These are phyloP conservation scores for Hydrocynus forskahlii DNA, from an alignment of 2,797 vertebrate species.

Conservation along the genomic window DNA sequence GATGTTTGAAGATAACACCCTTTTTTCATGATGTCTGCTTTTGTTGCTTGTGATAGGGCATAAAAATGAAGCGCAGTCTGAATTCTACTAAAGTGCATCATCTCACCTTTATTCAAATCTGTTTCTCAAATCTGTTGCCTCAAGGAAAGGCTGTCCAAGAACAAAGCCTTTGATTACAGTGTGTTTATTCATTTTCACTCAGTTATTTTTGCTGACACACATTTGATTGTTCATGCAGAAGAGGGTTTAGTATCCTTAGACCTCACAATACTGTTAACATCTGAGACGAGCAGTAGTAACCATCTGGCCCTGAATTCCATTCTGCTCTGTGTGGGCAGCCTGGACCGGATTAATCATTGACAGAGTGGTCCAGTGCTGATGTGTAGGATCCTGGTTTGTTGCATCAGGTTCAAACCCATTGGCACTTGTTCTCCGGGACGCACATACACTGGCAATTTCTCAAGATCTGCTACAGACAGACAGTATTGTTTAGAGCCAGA, in stretches of 20 bases:
- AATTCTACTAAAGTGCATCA: neutral
- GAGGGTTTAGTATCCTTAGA: constrained; percentile 6
- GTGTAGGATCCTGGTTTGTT: constrained; percentile 20
- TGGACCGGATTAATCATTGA: constrained; percentile 46
- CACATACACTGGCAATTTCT: neutral
- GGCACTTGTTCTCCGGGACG: constrained; percentile 10
- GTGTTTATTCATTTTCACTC: neutral
- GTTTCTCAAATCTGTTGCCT: neutral
- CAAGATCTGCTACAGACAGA: constrained; percentile 8
- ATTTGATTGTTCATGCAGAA: constrained; percentile 18
- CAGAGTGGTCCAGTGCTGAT: constrained; percentile 30
- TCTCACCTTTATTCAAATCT: neutral
- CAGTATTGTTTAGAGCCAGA: neutral
- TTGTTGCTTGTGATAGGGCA: neutral
- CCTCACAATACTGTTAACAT: constrained; percentile 34
- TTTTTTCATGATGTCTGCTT: neutral
- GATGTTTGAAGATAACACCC: neutral
- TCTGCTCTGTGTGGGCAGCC: constrained; percentile 19
- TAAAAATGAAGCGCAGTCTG: neutral
- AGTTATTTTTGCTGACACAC: neutral
- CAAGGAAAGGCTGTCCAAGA: neutral
- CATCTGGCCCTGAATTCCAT: constrained; percentile 45
- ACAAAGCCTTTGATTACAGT: neutral
- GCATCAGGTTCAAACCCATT: constrained; percentile 5
- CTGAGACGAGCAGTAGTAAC: constrained; percentile 30